Base-by-base conservation (phyloP, 2,888 invertebrate species). In the Crocallis elinguaria region DNA sequence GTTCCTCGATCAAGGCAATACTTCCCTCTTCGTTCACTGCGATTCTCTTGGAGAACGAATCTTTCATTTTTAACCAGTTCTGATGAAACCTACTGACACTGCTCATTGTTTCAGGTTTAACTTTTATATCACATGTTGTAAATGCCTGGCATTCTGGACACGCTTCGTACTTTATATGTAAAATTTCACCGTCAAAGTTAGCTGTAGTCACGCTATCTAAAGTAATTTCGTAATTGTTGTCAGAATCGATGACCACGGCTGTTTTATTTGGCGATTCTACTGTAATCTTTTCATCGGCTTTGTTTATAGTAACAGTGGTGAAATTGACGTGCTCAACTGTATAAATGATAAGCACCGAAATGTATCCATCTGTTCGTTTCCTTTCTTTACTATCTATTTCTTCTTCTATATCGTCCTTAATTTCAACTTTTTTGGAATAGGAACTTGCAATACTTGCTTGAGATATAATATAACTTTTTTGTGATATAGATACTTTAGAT, bases 261-360 rank as follows among this genome's bases (percentile, higher is more conserved):
- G 79, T 79, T 8, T 77, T 70, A 50, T 88, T 88, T 4, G 89
- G 88, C 2, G 89, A 89, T 21, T 81, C 79, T 1, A 89, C 66
- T 4, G 75, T 68, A 53, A 90, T 73, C 42, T 73, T 76, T 6
- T 64, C 76, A 50, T 72, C 77, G 21, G 74, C 67, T 68, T 84
- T 86, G 64, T 92, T 83, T 52, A 92, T 79, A 35, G 79, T 81
- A 12, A 93, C 77, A n/a, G 90, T 88, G n/a, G 92, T 84, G 64
- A 92, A 93, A 74, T 92, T 86, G 25, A 77, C 73, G 77, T 93
- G 92, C 69, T 93, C 93, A 53, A 91, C 75, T 1, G 79, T 80
- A 60, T 75, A 84, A 33, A 76, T 60, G 7, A 85, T 53, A 56
- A 82, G 77, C 7, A 90, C 66, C n/a, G 83, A 84, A 48, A 88